Percentiles rank a stretch among this genome's conserved stretches.
Conservation (phyloP, 2,113 vertebrate genomes). For the Nematolebias whitei region DNA sequence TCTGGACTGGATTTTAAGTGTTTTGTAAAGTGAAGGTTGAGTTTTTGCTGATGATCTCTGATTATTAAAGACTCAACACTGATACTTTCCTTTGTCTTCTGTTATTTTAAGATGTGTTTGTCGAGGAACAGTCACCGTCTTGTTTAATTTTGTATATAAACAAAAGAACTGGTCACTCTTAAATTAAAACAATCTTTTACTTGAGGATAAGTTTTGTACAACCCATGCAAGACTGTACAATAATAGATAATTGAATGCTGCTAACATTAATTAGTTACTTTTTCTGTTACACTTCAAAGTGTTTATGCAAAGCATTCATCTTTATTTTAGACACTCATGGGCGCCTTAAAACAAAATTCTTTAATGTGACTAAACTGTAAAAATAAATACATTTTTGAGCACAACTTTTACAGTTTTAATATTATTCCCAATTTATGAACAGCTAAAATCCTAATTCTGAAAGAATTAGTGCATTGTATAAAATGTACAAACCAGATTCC, state of each 20-base stretch:
- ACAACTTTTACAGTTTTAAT: too few species aligned
- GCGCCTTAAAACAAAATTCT: too few species aligned
- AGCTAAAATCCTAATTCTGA: too few species aligned
- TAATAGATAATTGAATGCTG: neutral
- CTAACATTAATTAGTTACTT: neutral
- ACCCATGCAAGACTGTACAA: neutral
- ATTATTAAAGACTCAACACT: slow-evolving; percentile 44
- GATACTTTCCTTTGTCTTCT: slow-evolving; percentile 9
- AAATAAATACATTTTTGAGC: too few species aligned
- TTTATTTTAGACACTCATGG: too few species aligned
- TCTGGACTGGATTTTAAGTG: slow-evolving; percentile 40
- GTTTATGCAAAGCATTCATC: too few species aligned
- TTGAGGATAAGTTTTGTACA: neutral
- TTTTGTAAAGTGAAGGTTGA: slow-evolving; percentile 50
- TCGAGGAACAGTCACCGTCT: accelerated
- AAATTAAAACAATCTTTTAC: neutral
- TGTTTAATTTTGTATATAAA: neutral
- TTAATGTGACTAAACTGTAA: too few species aligned
- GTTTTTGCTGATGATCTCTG: slow-evolving; percentile 15
- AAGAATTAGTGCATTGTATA: too few species aligned
- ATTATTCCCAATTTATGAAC: too few species aligned
- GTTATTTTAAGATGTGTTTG: neutral
- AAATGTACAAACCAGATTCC: too few species aligned
- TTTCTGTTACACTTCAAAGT: too few species aligned
- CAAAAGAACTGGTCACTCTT: neutral